A percentile compares a stretch with the other conserved stretches of the same genome.
These are phyloP conservation scores for Drosophila greeni DNA, from an alignment of 2,888 invertebrate genomes.

Conservation along the genomic window DNA sequence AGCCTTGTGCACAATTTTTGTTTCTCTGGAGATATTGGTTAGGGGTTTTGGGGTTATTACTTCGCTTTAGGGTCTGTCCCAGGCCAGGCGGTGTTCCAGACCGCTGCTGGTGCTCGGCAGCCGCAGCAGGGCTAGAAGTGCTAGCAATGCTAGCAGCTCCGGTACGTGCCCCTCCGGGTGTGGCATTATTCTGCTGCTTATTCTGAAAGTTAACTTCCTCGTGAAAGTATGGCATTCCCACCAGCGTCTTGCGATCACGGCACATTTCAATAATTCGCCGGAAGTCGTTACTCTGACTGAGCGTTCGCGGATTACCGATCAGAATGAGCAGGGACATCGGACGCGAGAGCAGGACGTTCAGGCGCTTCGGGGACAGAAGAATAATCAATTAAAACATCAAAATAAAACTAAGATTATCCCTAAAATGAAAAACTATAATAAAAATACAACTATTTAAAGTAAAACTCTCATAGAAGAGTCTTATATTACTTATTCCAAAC, in stretches of 20 bases:
- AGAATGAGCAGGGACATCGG: conserved; percentile 82
- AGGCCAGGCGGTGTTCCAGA: neutral
- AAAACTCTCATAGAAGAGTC: neutral
- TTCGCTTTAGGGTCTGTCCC: conserved; percentile 54
- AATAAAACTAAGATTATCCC: no score
- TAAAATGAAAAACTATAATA: neutral
- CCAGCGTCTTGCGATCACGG: conserved; percentile 53
- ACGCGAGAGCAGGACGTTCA: conserved; percentile 84
- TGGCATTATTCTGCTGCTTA: conserved; percentile 15
- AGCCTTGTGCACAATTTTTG: conserved; percentile 28
- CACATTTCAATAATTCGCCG: conserved; percentile 69
- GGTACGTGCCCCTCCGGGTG: neutral
- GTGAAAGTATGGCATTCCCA: conserved; percentile 51
- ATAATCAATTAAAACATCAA: neutral
- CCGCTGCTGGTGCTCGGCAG: no score
- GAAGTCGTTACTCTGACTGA: conserved; percentile 72
- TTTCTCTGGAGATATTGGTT: conserved; percentile 40
- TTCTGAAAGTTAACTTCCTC: conserved; percentile 39
- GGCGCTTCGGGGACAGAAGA: conserved; percentile 77
- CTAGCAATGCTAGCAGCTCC: neutral
- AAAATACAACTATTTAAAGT: neutral
- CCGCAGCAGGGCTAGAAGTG: neutral
- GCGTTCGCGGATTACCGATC: conserved; percentile 79
- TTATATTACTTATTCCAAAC: neutral
- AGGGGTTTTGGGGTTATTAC: conserved; percentile 47